Base-by-base conservation (phyloP, 1,140 invertebrate genomes). In the Tribolium castaneum region DNA sequence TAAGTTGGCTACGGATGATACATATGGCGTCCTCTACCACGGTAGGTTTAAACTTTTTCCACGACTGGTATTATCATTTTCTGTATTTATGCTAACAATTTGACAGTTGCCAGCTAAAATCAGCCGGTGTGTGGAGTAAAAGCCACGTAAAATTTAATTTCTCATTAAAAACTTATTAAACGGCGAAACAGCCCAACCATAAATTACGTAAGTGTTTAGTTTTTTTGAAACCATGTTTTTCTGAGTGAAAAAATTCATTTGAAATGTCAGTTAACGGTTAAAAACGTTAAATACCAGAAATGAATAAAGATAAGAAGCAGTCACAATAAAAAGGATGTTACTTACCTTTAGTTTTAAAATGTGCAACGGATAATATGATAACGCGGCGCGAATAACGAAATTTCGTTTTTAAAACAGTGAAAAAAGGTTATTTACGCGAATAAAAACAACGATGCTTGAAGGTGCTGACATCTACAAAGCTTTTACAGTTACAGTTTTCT, bases 401-500 rank as follows among this genome's bases (percentile, higher is more conserved):
- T 62, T 62, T 62, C 16, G 22, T 62, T 30, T 62, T 62, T 62
- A 25, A 62, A 62, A 25, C 9, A 62, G 2, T 25, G 56, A 25
- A 62, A 62, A 62, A 62, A 62, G 56, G 56, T 62, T 62, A 62
- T 25, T 16, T 56, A 56, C 12, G 22, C 13, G 56, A 62, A 14
- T 50, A 62, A 62, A 62, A 62, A 22, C 52, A 30, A 62, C 52
- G 52, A 10, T 62, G 22, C 22, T 30, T 30, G 25, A 3, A 30
- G 19, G 22, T 62, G 22, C 10, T 13, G 56, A 22, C 56, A 62
- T 62, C 56, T 62, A 30, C 9, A 25, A 1, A 2, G 6, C 4
- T 30, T 30, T 1, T 19, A 19, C 1, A 45, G 1, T 45, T 45
- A 9, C n/a, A 4, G 39, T 45, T 45, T 45, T 9, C 39, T 45